phyloP scores from a whole-genome alignment of 2,888 invertebrate species.

The Perizoma flavofasciatum region DNA sequence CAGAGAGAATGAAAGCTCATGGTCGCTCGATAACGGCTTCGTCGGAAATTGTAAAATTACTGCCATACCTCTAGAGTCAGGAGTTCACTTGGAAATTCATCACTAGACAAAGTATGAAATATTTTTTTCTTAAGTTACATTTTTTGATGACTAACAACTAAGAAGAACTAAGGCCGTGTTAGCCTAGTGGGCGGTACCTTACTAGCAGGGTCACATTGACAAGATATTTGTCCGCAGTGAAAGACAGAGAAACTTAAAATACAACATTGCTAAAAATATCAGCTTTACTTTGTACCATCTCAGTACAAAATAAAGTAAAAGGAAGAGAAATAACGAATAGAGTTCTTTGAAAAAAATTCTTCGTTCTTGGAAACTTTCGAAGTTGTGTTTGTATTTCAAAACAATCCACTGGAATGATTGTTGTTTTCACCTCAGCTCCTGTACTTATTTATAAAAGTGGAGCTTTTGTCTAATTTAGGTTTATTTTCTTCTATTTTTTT shows the following conservation, averaged over 20 bases:
- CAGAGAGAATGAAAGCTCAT: conserved; percentile 46
- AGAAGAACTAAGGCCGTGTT: too few relatives aligned
- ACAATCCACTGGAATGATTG: conserved; percentile 38
- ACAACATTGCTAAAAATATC: too few relatives aligned
- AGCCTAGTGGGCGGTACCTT: too few relatives aligned
- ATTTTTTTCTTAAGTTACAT: too few relatives aligned
- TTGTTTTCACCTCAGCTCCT: conserved; percentile 36
- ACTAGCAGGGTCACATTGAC: too few relatives aligned
- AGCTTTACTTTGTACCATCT: background rate
- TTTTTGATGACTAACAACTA: too few relatives aligned
- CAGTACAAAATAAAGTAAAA: conserved; percentile 2
- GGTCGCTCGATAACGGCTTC: conserved; percentile 41
- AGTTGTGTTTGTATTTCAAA: conserved; percentile 35
- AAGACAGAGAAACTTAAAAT: too few relatives aligned
- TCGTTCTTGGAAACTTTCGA: conserved; percentile 14
- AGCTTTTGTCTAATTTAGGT: too few relatives aligned
- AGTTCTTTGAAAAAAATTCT: conserved; percentile 7
- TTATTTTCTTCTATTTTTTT: too few relatives aligned
- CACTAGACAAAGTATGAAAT: background rate
- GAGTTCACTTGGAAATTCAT: background rate
- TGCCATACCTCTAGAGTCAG: conserved; percentile 34
- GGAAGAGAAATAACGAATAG: background rate
- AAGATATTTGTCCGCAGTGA: too few relatives aligned
- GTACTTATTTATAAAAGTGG: too few relatives aligned
- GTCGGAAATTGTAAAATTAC: conserved; percentile 42